A percentile compares a stretch with the other conserved stretches of the same genome.
phyloP scores from a whole-genome alignment of 2,888 invertebrate genomes.

The Rosalia funebris region DNA sequence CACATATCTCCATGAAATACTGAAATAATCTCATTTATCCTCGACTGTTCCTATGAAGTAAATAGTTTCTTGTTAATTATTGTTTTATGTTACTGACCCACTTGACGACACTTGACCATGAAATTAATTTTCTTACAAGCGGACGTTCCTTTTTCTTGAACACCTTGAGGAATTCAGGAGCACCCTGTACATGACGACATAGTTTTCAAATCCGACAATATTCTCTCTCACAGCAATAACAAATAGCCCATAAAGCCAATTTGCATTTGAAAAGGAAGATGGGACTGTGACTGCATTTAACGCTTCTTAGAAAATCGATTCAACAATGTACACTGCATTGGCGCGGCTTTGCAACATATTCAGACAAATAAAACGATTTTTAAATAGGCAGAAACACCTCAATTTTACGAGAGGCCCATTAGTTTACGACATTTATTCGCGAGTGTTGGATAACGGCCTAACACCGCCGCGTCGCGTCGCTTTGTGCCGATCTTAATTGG shows the following conservation, averaged over 20 bases:
- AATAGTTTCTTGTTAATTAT: no score
- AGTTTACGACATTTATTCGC: constrained; percentile 8
- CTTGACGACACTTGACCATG: no score
- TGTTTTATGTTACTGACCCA: no score
- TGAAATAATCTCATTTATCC: no score
- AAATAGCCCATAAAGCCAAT: constrained; percentile 13
- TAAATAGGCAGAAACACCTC: constrained; percentile 8
- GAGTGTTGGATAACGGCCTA: constrained; percentile 12
- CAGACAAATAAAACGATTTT: constrained; percentile 20
- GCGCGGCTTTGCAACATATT: constrained; percentile 9
- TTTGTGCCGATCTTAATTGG: constrained; percentile 1
- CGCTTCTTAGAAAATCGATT: constrained; percentile 20
- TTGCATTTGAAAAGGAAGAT: constrained; percentile 24
- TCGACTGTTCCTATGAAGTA: no score
- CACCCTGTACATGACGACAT: no score
- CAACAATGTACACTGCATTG: background rate
- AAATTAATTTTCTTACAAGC: no score
- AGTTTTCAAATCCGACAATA: background rate
- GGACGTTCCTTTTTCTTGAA: no score
- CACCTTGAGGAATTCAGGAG: no score
- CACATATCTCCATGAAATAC: no score
- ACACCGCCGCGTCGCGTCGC: background rate
- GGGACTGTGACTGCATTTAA: constrained; percentile 15
- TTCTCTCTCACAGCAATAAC: constrained; percentile 8
- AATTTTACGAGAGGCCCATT: constrained; percentile 16